phyloP scores from a whole-genome alignment of 2,888 invertebrate species.

The Orchesellides sinensis region DNA sequence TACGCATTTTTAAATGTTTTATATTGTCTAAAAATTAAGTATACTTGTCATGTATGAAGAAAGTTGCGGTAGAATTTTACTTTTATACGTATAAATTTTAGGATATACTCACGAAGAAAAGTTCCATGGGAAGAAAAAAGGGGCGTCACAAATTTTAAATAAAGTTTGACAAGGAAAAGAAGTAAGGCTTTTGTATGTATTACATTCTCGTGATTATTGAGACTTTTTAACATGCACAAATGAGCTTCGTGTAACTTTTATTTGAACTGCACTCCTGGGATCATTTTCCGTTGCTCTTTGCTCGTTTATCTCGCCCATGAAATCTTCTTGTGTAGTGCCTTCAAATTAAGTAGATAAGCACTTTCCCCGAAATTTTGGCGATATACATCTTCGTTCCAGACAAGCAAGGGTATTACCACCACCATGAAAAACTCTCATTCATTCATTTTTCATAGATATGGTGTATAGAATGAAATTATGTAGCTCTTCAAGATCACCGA shows the following conservation, averaged over 20 bases:
- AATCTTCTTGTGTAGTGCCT: slow-evolving; percentile 72
- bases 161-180: slow-evolving; percentile 63
- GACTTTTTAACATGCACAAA: slow-evolving; percentile 75
- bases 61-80: too few species aligned
- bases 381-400: slow-evolving; percentile 71
- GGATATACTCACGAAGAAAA: too few species aligned
- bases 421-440: slow-evolving; percentile 10
- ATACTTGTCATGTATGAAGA: too few species aligned
- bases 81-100: too few species aligned
- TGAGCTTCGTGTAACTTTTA: slow-evolving; percentile 75
- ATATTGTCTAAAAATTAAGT: too few species aligned
- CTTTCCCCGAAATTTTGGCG: slow-evolving; percentile 74
- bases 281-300: slow-evolving; percentile 73
- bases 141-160: slow-evolving; percentile 70
- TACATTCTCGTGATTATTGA: slow-evolving; percentile 74
- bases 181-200: slow-evolving; percentile 47
- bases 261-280: slow-evolving; percentile 75
- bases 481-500: slow-evolving; percentile 5
- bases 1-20: too few species aligned
- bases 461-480: background rate
- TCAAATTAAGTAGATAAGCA: slow-evolving; percentile 75
- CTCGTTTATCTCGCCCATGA: slow-evolving; percentile 73
- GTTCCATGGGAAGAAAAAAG: slow-evolving; percentile 35
- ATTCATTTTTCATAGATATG: slow-evolving; percentile 4
- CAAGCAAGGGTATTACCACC: too few species aligned